Conservation (phyloP, 2,888 invertebrate species). For the Thalpophila matura region DNA sequence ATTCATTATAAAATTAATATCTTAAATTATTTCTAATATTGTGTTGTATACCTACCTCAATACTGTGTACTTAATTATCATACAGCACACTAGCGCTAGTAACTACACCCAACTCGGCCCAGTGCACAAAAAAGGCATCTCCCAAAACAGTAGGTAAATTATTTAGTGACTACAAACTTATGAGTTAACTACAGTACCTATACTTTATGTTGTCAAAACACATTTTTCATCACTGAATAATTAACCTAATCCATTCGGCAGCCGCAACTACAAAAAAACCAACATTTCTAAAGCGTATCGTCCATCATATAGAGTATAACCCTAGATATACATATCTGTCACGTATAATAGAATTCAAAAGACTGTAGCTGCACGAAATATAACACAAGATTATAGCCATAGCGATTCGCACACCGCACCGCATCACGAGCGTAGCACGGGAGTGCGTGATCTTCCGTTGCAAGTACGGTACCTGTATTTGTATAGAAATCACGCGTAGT, state of each 20-base stretch:
- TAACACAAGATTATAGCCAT: too few relatives aligned
- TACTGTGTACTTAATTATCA: background rate
- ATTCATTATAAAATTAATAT: too few relatives aligned
- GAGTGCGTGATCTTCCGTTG: too few relatives aligned
- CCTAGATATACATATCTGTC: too few relatives aligned
- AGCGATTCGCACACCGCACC: too few relatives aligned
- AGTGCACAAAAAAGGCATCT: slow-evolving; percentile 3
- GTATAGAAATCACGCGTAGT: too few relatives aligned
- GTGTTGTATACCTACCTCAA: background rate
- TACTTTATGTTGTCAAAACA: background rate
- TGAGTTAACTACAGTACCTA: background rate
- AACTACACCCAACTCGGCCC: background rate
- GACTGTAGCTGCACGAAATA: too few relatives aligned
- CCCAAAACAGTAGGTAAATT: background rate
- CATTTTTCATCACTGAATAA: slow-evolving; percentile 7
- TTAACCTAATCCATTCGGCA: background rate
- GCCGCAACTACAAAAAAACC: background rate
- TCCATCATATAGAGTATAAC: too few relatives aligned
- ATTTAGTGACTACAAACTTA: too few relatives aligned
- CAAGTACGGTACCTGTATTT: too few relatives aligned
- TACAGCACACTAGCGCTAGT: slow-evolving; percentile 46
- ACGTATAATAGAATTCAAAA: background rate
- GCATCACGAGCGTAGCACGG: too few relatives aligned
- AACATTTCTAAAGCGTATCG: background rate
- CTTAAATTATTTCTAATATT: background rate